Percentiles rank a stretch among this genome's conserved stretches.
Evolutionary conservation across 1,140 invertebrate genomes (phyloP).

Genomic region (Rhysida immarginata): DNA sequence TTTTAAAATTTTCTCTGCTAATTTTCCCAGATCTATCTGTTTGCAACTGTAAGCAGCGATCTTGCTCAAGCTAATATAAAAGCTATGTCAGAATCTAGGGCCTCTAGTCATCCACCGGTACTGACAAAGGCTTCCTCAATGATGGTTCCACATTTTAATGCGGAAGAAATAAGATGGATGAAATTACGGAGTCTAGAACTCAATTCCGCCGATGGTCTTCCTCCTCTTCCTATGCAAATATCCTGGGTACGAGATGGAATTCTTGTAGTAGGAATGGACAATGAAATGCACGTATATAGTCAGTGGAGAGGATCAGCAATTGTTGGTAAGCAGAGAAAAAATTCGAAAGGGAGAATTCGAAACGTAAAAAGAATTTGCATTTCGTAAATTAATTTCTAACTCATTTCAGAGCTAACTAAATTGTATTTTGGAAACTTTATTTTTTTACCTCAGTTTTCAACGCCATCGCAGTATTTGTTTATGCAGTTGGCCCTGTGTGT

Average conservation of each 20-base stretch:
- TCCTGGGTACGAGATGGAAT: conserved; percentile 97
- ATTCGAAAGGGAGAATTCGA: no score
- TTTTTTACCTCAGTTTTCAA: no score
- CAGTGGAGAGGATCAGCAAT: conserved; percentile 51
- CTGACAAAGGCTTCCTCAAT: conserved; percentile 71
- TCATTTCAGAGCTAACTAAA: no score
- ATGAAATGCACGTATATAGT: conserved; percentile 98
- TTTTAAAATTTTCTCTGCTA: no score
- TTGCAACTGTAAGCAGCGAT: conserved; percentile 42
- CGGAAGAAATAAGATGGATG: conserved; percentile 56
- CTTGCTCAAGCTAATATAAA: conserved; percentile 80
- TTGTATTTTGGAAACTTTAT: no score
- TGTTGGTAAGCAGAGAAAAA: no score
- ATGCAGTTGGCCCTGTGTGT: no score
- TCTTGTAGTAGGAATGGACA: conserved; percentile 96
- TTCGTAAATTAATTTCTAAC: no score
- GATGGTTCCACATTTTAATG: conserved; percentile 56
- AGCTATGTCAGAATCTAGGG: conserved; percentile 65
- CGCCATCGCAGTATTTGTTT: no score
- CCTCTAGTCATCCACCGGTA: conserved; percentile 54
- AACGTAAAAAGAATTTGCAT: no score
- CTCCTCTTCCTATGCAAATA: conserved; percentile 92
- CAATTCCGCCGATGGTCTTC: conserved; percentile 83
- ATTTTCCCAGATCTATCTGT: conserved; percentile 21
- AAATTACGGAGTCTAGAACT: conserved; percentile 79